Evolutionary conservation across 2,113 vertebrate species (phyloP).

Genomic region (Carlito syrichta): DNA sequence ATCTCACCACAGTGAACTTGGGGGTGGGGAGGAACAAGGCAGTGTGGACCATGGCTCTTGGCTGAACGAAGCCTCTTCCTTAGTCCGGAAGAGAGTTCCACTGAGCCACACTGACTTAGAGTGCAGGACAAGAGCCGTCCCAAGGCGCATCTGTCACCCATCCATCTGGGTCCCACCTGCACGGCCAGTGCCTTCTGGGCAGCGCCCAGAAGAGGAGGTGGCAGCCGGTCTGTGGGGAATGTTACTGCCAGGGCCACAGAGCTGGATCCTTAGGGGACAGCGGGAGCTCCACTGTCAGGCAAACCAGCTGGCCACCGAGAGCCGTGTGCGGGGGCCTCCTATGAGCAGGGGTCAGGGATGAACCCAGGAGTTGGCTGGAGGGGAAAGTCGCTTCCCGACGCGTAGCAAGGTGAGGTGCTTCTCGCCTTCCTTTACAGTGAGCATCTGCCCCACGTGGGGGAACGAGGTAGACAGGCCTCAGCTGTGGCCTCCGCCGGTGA

Average conservation of each 20-base stretch:
- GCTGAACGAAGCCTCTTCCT: background rate
- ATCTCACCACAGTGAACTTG: background rate
- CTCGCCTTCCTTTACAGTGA: background rate
- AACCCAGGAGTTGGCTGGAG: background rate
- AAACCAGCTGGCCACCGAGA: background rate
- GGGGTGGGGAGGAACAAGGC: background rate
- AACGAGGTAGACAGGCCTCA: background rate
- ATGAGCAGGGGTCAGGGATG: background rate
- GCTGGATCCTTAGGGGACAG: background rate
- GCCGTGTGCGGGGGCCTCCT: background rate
- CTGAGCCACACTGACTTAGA: background rate
- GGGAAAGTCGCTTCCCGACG: background rate
- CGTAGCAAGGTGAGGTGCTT: background rate
- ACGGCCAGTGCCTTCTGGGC: background rate
- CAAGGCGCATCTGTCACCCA: background rate
- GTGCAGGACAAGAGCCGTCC: background rate
- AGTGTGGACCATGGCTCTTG: background rate
- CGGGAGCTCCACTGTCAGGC: background rate
- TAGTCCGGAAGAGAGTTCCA: background rate
- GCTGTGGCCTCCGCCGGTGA: background rate
- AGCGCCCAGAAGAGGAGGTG: background rate
- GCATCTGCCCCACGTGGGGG: background rate
- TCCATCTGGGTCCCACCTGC: background rate
- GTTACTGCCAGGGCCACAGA: background rate
- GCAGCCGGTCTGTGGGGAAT: background rate